phyloP scores from a whole-genome alignment of 1,140 invertebrate species.

The Drosophila quadrilineata region DNA sequence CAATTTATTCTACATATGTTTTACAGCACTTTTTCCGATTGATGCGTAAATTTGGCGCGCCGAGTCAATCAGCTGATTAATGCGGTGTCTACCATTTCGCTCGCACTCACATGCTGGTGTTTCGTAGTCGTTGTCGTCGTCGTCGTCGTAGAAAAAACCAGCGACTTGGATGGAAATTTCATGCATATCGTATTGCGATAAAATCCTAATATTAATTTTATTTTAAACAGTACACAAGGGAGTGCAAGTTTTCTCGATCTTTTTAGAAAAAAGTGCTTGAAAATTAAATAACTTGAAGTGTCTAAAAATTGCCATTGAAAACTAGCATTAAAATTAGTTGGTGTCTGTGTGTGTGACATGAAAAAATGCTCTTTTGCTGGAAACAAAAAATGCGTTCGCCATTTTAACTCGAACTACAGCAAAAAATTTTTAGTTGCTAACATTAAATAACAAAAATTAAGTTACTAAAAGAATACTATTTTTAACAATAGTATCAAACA shows the following conservation, averaged over 20 bases:
- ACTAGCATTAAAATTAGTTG: conserved; percentile 49
- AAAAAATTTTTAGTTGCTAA: conserved; percentile 49
- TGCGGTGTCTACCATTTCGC: conserved; percentile 65
- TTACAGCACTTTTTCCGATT: conserved; percentile 52
- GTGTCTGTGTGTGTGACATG: conserved; percentile 70
- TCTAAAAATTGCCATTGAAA: conserved; percentile 55
- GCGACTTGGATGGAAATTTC: conserved; percentile 71
- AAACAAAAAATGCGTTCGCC: conserved; percentile 78
- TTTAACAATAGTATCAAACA: too few species aligned
- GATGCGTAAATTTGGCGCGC: conserved; percentile 74
- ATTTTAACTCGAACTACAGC: conserved; percentile 69
- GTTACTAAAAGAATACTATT: too few species aligned
- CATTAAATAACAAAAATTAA: conserved; percentile 24
- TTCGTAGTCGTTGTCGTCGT: conserved; percentile 40
- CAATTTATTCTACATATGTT: conserved; percentile 2
- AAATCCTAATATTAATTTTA: conserved; percentile 31
- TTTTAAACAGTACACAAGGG: conserved; percentile 35
- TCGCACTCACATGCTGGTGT: conserved; percentile 61
- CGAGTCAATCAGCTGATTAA: conserved; percentile 41
- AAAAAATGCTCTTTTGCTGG: conserved; percentile 71
- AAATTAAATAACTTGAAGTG: conserved; percentile 57
- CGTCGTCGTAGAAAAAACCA: conserved; percentile 54
- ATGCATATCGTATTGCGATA: conserved; percentile 54
- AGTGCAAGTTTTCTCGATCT: conserved; percentile 52
- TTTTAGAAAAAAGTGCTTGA: conserved; percentile 54